Percentiles rank a stretch among this genome's conserved stretches.
Evolutionary conservation across 1,140 invertebrate species (phyloP).

Genomic region (Trigoniulus corallinus): DNA sequence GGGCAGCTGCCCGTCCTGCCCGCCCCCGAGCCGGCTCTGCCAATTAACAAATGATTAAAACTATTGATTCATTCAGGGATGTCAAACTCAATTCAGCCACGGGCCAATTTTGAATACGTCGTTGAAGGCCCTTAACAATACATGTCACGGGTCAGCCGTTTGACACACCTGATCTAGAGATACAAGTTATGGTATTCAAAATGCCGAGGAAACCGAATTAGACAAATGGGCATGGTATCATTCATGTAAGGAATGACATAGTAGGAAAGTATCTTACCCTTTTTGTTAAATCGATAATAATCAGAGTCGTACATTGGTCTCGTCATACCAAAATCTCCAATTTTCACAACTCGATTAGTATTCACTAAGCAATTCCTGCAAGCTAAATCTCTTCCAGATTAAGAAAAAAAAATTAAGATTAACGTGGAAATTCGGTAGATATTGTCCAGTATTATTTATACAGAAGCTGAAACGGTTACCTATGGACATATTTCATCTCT

Average conservation of each 20-base stretch:
- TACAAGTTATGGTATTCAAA: no score
- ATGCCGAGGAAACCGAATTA: background rate
- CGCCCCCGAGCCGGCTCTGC: no score
- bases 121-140: no score
- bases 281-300: constrained; percentile 70
- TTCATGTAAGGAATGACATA: background rate
- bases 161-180: no score
- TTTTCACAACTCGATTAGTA: constrained; percentile 58
- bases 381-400: constrained; percentile 50
- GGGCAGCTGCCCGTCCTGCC: no score
- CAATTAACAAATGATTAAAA: no score
- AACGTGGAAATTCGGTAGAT: background rate
- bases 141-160: no score
- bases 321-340: constrained; percentile 88
- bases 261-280: constrained; percentile 32
- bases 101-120: no score
- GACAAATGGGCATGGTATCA: background rate
- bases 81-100: no score
- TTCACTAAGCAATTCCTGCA: constrained; percentile 79
- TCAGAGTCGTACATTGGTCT: constrained; percentile 71
- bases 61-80: no score
- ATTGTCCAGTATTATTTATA: background rate
- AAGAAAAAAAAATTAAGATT: constrained; percentile 5
- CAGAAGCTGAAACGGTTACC: constrained; percentile 22
- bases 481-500: constrained; percentile 61